Conservation (phyloP, 2,113 vertebrate species). For the Heliornis fulica region DNA sequence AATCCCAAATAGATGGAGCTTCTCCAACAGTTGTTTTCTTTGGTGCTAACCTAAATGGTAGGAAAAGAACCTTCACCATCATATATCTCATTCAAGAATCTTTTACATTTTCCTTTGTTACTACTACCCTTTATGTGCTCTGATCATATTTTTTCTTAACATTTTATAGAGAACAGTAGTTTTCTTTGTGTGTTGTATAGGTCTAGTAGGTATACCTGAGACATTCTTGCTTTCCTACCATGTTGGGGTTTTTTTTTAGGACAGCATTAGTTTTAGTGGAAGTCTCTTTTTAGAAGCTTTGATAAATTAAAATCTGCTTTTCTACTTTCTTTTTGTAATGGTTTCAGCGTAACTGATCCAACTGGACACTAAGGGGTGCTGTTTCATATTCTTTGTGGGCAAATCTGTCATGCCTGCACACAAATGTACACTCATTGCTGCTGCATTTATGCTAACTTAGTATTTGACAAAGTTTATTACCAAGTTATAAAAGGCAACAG, state of each 20-base stretch:
- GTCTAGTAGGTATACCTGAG: neutral
- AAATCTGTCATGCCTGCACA: fast-evolving
- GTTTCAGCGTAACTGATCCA: neutral
- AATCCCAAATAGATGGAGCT: neutral
- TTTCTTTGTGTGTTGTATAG: neutral
- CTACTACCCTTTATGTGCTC: neutral
- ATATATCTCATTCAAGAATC: neutral
- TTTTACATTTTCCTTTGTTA: neutral
- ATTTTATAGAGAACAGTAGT: neutral
- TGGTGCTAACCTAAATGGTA: neutral
- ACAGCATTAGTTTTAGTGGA: neutral
- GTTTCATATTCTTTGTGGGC: neutral
- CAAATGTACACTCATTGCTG: fast-evolving
- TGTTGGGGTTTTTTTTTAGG: neutral
- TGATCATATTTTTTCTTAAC: neutral
- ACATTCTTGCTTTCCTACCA: neutral
- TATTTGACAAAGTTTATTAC: neutral
- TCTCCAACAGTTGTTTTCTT: neutral
- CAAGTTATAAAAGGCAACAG: neutral
- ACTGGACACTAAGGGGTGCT: conserved; percentile 47
- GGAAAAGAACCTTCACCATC: neutral
- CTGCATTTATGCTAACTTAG: neutral
- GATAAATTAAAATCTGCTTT: neutral
- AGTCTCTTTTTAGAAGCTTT: neutral
- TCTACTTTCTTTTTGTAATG: neutral